A percentile compares a stretch with the other conserved stretches of the same genome.
phyloP scores from a whole-genome alignment of 2,797 vertebrate genomes.

The Microhierax caerulescens region DNA sequence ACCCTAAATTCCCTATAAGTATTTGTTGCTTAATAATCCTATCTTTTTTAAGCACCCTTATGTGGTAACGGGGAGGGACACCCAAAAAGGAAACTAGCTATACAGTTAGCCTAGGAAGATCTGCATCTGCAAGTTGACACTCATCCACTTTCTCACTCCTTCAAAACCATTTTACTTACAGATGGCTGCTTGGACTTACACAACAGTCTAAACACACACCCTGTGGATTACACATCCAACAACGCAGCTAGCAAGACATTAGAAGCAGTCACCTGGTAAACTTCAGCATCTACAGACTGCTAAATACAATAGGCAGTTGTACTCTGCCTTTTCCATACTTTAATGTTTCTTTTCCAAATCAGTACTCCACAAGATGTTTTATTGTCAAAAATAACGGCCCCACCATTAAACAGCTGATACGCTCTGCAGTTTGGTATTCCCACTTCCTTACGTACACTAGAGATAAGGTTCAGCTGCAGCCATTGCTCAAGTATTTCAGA shows the following conservation, averaged over 20 bases:
- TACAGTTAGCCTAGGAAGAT: background rate
- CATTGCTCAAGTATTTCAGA: background rate
- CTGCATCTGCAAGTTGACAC: background rate
- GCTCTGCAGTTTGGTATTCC: background rate
- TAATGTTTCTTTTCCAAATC: background rate
- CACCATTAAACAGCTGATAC: background rate
- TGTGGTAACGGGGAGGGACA: background rate
- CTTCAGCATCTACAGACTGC: background rate
- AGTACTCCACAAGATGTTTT: background rate
- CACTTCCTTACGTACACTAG: background rate
- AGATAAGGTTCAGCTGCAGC: background rate
- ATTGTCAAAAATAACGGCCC: background rate
- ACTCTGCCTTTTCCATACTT: background rate
- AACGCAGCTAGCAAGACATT: background rate
- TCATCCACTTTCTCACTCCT: background rate
- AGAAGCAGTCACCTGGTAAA: background rate
- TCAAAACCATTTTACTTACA: background rate
- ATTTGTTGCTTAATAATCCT: background rate
- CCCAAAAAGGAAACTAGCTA: background rate
- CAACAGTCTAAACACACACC: background rate
- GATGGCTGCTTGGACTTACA: accelerated
- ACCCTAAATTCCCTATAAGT: background rate
- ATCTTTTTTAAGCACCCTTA: background rate
- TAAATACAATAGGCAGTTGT: background rate
- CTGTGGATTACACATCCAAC: background rate